Base-by-base conservation (phyloP, 2,113 vertebrate genomes). In the Phasianus colchicus region DNA sequence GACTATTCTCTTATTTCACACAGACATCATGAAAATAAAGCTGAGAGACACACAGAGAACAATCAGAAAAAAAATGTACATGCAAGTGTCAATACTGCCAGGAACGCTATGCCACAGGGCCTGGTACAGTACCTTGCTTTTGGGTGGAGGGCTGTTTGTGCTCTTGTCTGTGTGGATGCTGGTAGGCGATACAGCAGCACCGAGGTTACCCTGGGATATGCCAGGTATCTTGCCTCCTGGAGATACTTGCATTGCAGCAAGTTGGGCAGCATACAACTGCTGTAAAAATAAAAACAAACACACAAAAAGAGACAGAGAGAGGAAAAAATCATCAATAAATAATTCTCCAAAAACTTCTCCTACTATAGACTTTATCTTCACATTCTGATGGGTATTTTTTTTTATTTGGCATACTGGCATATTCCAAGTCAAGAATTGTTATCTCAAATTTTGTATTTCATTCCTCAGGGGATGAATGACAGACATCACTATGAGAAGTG, bases 161-260 rank as follows among this genome's bases (percentile, higher is more conserved):
- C 98, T 98, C 97, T 99, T 99, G 97, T 99, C 99, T 61, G 98
- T 98, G 90, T 99, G 99, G 96, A 98, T 98, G 98, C 98, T 99
- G 97, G 98, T 99, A 95, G 99, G 99, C 67, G 99, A 99, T 89
- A 99, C 98, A 29, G 99, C 98, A 96, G 98, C 97, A 96, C 97
- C 98, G 79, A 99, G 97, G 98, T 98, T 99, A 95, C 98, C 97
- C 92, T 99, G 99, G 74, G 98, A 96, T 93, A 99, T 97, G 88
- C 98, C 98, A 96, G 98, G 98, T 94, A 99, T 98, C 98, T 99
- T 99, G 84, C 98, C 98, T 98, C 99, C 99, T 0, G 99, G 99
- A 95, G 99, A 99, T 36, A 99, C 99, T 97, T 99, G 99, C 99
- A 99, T 99, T 38, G 99, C 99, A 72, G 99, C 99, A 95, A 99